Evolutionary conservation across 2,797 vertebrate genomes (phyloP), one percentile per base, ranked within the genome.

Genomic region (Galaxias olidus): DNA sequence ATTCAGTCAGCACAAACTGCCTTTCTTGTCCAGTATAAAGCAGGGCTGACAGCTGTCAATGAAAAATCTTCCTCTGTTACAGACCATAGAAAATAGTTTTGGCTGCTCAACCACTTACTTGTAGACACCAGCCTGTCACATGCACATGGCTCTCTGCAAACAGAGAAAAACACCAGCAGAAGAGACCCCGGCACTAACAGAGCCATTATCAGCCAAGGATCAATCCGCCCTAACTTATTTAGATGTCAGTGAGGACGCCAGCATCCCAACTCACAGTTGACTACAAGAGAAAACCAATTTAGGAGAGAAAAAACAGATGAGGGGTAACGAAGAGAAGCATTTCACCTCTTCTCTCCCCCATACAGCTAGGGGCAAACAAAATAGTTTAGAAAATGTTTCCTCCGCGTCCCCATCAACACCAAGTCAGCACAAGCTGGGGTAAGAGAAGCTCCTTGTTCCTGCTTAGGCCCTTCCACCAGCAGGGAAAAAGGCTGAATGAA

Each of bases 351-450:
- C 43, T 17, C 18, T 11, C 48, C 14, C 44, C 42, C 54, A 49
- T 63, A 65, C 72, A 56, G 61, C 15, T 60, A 81, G 75, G 49
- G 8, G 71, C 60, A 73, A 14, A 20, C 65, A 65, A 47, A 66
- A 55, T 61, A 63, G 49, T 76, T 72, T 73, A n/a, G 63, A 76
- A 79, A 76, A 69, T 53, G 71, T 69, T 14, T 45, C 68, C 47
- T 70, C 73, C 74, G 69, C 30, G 76, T 79, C 64, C 52, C 60
- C 64, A 80, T 84, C 83, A 79, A 78, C 82, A 76, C 80, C 76
- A 73, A 77, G 85, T 89, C 87, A 89, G 84, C 87, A 87, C 65
- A 75, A 73, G 67, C 50, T 1, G 71, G 20, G 72, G 75, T 82
- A 84, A 82, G 77, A 81, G 75, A 85, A 83, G 75, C 68, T 72